Conservation (phyloP, 1,140 invertebrate species). For the Berghia stephanieae region DNA sequence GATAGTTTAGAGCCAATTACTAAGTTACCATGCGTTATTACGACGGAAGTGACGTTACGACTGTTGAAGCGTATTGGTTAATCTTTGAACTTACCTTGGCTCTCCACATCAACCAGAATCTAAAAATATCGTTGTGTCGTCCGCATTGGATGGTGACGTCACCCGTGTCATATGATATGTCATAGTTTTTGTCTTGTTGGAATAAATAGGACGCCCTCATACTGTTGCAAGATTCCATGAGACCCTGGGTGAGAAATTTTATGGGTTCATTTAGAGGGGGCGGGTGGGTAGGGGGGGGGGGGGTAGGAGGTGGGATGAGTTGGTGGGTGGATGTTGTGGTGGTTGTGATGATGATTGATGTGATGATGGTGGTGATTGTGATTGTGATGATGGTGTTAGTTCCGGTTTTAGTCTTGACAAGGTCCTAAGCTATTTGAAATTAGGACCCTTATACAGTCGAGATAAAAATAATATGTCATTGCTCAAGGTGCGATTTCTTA, state of each 20-base stretch:
- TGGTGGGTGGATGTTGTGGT: neutral
- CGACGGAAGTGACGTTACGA: too few relatives aligned
- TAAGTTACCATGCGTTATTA: too few relatives aligned
- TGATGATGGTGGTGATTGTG: too few relatives aligned
- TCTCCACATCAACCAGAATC: slow-evolving; percentile 97
- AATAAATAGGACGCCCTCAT: slow-evolving; percentile 92
- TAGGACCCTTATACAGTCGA: too few relatives aligned
- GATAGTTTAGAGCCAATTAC: too few relatives aligned
- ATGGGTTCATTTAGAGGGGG: neutral
- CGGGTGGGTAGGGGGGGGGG: neutral
- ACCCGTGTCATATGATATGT: slow-evolving; percentile 93
- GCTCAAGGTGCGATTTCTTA: too few relatives aligned
- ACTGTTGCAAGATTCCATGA: slow-evolving; percentile 45
- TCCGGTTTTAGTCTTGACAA: too few relatives aligned
- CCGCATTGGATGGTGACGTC: slow-evolving; percentile 99
- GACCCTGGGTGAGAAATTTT: slow-evolving; percentile 36
- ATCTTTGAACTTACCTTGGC: slow-evolving; percentile 62
- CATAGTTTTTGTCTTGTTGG: slow-evolving; percentile 99
- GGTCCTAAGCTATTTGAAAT: too few relatives aligned
- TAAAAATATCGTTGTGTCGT: slow-evolving; percentile 98
- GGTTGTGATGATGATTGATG: too few relatives aligned
- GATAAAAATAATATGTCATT: too few relatives aligned
- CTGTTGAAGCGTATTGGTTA: too few relatives aligned
- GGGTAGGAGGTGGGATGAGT: neutral
- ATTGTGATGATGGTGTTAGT: too few relatives aligned